A percentile compares a stretch with the other conserved stretches of the same genome.
These are phyloP conservation scores for Cladopsammia gracilis DNA, from an alignment of 64 coral and sea anemone species.

Conservation along the genomic window DNA sequence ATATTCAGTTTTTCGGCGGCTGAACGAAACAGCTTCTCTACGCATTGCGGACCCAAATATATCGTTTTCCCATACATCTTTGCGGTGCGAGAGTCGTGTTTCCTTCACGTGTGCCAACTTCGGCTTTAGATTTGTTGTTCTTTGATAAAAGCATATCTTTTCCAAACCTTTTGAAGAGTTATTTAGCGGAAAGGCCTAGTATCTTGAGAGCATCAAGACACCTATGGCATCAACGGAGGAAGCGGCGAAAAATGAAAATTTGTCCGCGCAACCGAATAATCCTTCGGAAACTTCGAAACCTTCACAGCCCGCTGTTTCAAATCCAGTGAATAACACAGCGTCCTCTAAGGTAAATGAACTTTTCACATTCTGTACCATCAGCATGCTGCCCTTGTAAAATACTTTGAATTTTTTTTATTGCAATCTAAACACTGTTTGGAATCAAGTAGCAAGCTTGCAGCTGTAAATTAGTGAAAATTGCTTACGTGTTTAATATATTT, in stretches of 20 bases:
- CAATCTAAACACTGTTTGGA: background rate
- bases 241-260: slow-evolving; percentile 41
- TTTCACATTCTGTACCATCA: background rate
- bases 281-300: slow-evolving; percentile 34
- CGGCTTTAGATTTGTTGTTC: background rate
- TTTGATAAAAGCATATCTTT: background rate
- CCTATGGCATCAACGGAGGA: slow-evolving; percentile 41
- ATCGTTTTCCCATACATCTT: background rate
- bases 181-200: background rate
- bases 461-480: too few species aligned
- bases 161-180: background rate
- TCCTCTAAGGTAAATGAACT: slow-evolving; percentile 12
- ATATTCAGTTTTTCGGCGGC: too few species aligned
- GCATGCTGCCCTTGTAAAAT: too few species aligned
- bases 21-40: background rate
- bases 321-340: background rate
- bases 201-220: slow-evolving; percentile 13
- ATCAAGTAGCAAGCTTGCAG: background rate
- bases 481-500: too few species aligned
- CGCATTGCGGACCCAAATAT: background rate
- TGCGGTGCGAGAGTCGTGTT: background rate
- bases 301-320: background rate
- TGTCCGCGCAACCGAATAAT: slow-evolving; percentile 11
- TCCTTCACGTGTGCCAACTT: slow-evolving; percentile 20
- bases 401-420: background rate